Percentiles rank a stretch among this genome's conserved stretches.
phyloP scores from a whole-genome alignment of 2,113 vertebrate genomes.

The Notothenia rossii region DNA sequence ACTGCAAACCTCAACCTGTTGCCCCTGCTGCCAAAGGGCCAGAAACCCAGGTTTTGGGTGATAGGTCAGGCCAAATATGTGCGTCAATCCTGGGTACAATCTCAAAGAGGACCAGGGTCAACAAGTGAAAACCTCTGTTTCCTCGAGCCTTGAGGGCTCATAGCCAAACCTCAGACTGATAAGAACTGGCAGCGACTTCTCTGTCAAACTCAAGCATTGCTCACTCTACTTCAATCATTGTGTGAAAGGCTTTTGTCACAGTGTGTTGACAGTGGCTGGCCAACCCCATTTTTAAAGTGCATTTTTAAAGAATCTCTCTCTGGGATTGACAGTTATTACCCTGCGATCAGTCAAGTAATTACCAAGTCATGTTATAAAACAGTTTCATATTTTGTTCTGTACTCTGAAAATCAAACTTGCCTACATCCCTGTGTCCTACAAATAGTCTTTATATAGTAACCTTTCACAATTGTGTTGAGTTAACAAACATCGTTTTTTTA shows the following conservation, averaged over 20 bases:
- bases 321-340: slow-evolving; percentile 7
- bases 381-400: slow-evolving; percentile 28
- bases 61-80: slow-evolving; percentile 37
- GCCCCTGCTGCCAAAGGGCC: slow-evolving; percentile 9
- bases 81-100: slow-evolving; percentile 6
- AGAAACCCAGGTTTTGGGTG: slow-evolving; percentile 4
- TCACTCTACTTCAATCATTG: slow-evolving; percentile 17
- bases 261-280: neutral
- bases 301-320: slow-evolving; percentile 27
- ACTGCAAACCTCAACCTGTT: slow-evolving; percentile 27
- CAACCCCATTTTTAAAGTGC: slow-evolving; percentile 15
- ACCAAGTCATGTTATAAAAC: slow-evolving; percentile 30
- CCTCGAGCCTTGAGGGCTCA: slow-evolving; percentile 17
- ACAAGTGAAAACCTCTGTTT: slow-evolving; percentile 31
- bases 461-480: no score
- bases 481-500: no score
- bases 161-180: slow-evolving; percentile 40
- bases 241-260: slow-evolving; percentile 25
- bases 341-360: slow-evolving; percentile 35
- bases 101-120: slow-evolving; percentile 21
- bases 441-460: no score
- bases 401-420: neutral
- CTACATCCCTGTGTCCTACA: no score
- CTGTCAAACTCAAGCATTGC: slow-evolving; percentile 21
- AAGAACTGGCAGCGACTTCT: slow-evolving; percentile 31